Evolutionary conservation across 2,888 invertebrate species (phyloP).

Genomic region (Hoplodrina blanda): DNA sequence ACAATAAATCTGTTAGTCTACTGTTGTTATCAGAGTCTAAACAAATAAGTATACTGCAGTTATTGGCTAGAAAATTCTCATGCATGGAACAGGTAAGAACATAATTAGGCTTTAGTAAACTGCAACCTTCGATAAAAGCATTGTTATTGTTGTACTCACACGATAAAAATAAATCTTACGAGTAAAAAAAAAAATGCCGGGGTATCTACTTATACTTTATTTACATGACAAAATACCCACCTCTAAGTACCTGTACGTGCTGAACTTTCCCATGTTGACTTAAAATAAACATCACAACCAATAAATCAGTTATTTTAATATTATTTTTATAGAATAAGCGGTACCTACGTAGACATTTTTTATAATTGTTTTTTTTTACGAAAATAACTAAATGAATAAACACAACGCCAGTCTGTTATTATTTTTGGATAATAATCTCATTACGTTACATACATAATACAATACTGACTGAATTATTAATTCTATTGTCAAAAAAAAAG

Average conservation of each 20-base stretch:
- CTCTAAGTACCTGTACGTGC: conserved; percentile 90
- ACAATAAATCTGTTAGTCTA: too few species aligned
- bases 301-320: conserved; percentile 39
- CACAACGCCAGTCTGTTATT: conserved; percentile 20
- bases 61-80: background rate
- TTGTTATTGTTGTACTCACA: background rate
- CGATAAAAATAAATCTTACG: too few species aligned
- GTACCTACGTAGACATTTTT: conserved; percentile 42
- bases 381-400: conserved; percentile 7
- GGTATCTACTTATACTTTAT: background rate
- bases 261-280: conserved; percentile 89
- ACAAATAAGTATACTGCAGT: background rate
- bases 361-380: conserved; percentile 21
- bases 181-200: background rate
- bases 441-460: background rate
- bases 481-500: conserved; percentile 15
- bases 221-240: conserved; percentile 69
- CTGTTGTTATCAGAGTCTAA: background rate
- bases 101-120: background rate
- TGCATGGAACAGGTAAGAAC: background rate
- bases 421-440: conserved; percentile 26
- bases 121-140: too few species aligned
- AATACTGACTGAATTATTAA: background rate
- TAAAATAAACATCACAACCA: conserved; percentile 85
- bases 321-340: conserved; percentile 37